phyloP scores from a whole-genome alignment of 2,888 invertebrate genomes.

The Pachymerium ferrugineum region DNA sequence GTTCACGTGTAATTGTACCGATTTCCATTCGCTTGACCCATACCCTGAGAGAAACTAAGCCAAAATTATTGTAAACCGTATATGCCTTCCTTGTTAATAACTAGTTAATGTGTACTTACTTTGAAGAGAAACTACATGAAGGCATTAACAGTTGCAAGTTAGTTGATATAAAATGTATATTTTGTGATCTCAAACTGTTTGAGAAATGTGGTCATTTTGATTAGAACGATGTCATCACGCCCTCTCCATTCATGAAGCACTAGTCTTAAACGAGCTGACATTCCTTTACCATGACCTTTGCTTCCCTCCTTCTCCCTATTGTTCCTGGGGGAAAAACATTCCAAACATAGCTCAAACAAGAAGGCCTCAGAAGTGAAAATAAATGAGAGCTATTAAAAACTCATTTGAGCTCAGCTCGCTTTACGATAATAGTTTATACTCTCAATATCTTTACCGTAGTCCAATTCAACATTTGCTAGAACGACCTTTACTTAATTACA shows the following conservation, averaged over 20 bases:
- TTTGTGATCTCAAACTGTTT: not conserved
- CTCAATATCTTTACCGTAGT: not conserved
- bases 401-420: not conserved
- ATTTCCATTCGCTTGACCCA: too few relatives aligned
- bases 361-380: not conserved
- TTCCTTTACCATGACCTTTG: not conserved
- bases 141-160: too few relatives aligned
- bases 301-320: not conserved
- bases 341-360: not conserved
- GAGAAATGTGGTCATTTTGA: not conserved
- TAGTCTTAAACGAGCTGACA: not conserved
- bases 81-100: too few relatives aligned
- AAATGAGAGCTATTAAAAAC: not conserved
- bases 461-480: not conserved
- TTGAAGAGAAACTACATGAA: too few relatives aligned
- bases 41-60: too few relatives aligned
- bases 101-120: too few relatives aligned
- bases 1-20: too few relatives aligned
- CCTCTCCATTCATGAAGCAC: not conserved
- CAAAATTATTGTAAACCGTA: too few relatives aligned
- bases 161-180: too few relatives aligned
- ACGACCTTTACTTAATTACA: too few relatives aligned
- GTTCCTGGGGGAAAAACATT: not conserved
- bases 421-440: not conserved
- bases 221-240: not conserved